Conservation (phyloP, 2,113 vertebrate species). For the Fregata magnificens region DNA sequence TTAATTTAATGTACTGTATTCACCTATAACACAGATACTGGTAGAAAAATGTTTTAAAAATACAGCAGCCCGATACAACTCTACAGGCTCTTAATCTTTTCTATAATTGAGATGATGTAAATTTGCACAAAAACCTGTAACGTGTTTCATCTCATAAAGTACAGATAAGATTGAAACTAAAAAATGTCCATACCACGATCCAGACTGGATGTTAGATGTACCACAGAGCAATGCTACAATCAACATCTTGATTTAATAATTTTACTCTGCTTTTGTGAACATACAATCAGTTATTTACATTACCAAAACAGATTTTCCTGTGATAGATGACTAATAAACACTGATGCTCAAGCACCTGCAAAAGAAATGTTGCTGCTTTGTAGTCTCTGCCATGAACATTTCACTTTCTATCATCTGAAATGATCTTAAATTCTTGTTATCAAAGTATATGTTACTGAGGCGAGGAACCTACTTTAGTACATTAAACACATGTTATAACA, state of each 20-base stretch:
- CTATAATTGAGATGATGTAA: neutral
- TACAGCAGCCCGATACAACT: neutral
- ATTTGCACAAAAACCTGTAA: neutral
- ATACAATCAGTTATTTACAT: neutral
- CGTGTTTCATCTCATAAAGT: neutral
- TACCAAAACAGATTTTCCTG: neutral
- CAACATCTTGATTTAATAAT: neutral
- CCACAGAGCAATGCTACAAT: neutral
- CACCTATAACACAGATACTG: neutral
- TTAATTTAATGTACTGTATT: neutral
- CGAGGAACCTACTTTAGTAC: neutral
- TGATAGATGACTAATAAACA: neutral
- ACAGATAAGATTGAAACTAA: neutral
- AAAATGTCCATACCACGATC: neutral
- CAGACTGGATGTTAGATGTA: neutral
- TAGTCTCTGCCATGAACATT: constrained; percentile 45
- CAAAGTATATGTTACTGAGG: constrained; percentile 16
- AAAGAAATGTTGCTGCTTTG: constrained; percentile 15
- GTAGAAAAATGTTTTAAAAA: neutral
- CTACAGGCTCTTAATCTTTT: neutral
- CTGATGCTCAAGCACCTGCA: constrained; percentile 30
- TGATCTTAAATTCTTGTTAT: constrained; percentile 40
- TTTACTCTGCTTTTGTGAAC: neutral
- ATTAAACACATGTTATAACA: constrained; percentile 20
- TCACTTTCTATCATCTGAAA: constrained; percentile 31